A percentile compares a stretch with the other conserved stretches of the same genome.
These are phyloP conservation scores for Syrrhaptes paradoxus DNA, from an alignment of 2,113 vertebrate genomes.

Conservation along the genomic window DNA sequence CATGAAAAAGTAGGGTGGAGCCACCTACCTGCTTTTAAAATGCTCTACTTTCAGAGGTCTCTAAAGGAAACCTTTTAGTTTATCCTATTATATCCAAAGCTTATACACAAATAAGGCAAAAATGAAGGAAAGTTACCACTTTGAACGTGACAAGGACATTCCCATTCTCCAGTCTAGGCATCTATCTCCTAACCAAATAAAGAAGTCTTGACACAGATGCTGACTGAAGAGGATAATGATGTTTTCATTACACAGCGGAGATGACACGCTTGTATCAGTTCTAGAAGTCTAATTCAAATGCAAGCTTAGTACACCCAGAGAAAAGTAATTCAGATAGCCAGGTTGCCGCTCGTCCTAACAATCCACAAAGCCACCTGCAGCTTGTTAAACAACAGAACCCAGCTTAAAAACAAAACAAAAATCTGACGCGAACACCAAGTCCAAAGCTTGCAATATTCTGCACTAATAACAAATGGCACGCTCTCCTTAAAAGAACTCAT, in stretches of 20 bases:
- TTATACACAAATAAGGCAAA: constrained; percentile 74
- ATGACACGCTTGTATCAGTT: neutral
- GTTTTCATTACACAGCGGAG: constrained; percentile 25
- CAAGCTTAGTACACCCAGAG: neutral
- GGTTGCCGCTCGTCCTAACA: neutral
- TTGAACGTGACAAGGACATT: constrained; percentile 43
- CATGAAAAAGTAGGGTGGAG: constrained; percentile 80
- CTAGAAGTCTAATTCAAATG: constrained; percentile 11
- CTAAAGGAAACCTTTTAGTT: constrained; percentile 80
- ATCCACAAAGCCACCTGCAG: neutral
- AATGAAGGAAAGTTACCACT: constrained; percentile 66
- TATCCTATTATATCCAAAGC: constrained; percentile 75
- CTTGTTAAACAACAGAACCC: neutral
- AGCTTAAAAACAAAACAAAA: neutral
- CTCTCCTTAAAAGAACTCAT: neutral
- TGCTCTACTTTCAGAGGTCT: constrained; percentile 78
- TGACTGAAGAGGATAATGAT: constrained; percentile 28
- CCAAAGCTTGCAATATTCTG: neutral
- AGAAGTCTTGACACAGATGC: neutral
- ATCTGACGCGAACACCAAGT: neutral
- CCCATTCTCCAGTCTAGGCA: neutral
- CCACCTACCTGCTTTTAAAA: constrained; percentile 82
- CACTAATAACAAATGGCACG: neutral
- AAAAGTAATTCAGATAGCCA: neutral
- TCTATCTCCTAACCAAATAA: neutral